Percentiles rank a stretch among this genome's conserved stretches.
Evolutionary conservation across 2,797 vertebrate genomes (phyloP).

Genomic region (Notamacropus eugenii): DNA sequence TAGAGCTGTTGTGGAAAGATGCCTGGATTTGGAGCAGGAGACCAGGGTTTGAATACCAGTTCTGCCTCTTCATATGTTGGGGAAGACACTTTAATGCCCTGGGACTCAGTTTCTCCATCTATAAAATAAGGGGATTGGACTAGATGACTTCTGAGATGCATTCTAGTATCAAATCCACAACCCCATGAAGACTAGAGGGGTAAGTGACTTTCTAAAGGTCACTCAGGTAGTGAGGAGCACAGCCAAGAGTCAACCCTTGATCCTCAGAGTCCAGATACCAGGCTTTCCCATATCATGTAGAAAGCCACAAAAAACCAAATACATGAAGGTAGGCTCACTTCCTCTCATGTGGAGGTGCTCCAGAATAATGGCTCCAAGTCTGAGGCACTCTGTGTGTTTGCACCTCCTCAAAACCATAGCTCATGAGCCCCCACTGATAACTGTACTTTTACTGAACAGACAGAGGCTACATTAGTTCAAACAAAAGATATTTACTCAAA

Average conservation of each 20-base stretch:
- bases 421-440: neutral
- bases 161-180: neutral
- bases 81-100: neutral
- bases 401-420: neutral
- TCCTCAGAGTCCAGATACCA: neutral
- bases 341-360: neutral
- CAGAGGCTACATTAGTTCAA: neutral
- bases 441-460: neutral
- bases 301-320: neutral
- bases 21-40: neutral
- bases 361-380: neutral
- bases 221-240: neutral
- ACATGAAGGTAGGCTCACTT: neutral
- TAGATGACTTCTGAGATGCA: neutral
- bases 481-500: neutral
- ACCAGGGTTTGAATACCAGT: neutral
- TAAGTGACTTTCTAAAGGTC: neutral
- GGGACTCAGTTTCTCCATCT: constrained; percentile 13
- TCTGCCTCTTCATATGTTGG: neutral
- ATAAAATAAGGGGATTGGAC: neutral
- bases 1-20: neutral
- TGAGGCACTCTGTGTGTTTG: neutral
- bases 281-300: neutral
- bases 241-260: neutral
- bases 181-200: neutral